Evolutionary conservation across 2,797 vertebrate genomes (phyloP), one percentile per base, ranked within the genome.

Genomic region (Sciurus carolinensis): DNA sequence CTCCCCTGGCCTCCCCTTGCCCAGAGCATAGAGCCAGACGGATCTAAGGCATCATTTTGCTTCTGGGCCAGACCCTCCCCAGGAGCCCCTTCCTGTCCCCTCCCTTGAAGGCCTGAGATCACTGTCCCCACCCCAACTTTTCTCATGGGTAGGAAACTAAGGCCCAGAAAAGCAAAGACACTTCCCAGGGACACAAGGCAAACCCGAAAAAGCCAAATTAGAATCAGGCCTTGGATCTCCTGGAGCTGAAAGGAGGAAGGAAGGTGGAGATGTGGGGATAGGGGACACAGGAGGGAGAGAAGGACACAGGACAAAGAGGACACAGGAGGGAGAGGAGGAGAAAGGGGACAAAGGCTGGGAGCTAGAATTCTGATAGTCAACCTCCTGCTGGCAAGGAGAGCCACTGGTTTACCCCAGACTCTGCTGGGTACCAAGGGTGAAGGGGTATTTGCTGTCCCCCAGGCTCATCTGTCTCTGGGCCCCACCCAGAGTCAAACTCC

Each of bases 401-500:
- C 24, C 42, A 33, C 66, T 26, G 75, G 36, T 57, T 72, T 57
- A 52, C n/a, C 26, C 79, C 44, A 11, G 59, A 83, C 33, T 87
- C 67, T 79, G n/a, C 50, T 28, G 52, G 24, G 44, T 13, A 44
- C 73, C 3, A 18, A n/a, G 8, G 33, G 7, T 18, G 17, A 10
- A 33, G 26, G 36, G 20, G 18, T 17, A 3, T 83, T 28, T 83
- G 36, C 50, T 17, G 20, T 77, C 59, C 83, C 59, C 52, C 33
- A 20, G 20, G 50, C 54, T 92, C 42, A 42, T 28, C 81, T 50
- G 72, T 33, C 47, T 96, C 66, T 33, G 12, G 62, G 64, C 52
- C 52, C 84, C 87, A 84, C 97, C 88, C 97, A 89, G 80, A 97
- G 50, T 67, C 90, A 92, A 97, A 92, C 82, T 94, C 62, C 82